Evolutionary conservation across 2,888 invertebrate species (phyloP).

Genomic region (Amiota communis): DNA sequence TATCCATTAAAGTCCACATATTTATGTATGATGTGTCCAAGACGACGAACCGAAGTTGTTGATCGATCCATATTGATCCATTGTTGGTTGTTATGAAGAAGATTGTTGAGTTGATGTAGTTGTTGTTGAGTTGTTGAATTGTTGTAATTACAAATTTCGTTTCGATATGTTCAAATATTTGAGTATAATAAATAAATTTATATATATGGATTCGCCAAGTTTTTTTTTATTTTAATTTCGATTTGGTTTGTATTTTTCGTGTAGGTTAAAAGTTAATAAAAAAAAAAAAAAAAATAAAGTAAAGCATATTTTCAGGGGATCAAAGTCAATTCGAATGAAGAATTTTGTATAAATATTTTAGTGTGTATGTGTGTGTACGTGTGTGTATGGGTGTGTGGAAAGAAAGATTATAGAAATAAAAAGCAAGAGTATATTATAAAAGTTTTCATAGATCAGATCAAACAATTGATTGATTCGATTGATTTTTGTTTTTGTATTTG

Average conservation of each 20-base stretch:
- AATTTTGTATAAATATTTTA: conserved; percentile 33
- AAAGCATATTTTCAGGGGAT: conserved; percentile 40
- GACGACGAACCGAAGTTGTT: too few relatives aligned
- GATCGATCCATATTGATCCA: too few relatives aligned
- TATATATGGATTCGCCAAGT: conserved; percentile 71
- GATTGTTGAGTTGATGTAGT: neutral
- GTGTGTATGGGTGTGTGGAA: conserved; percentile 35
- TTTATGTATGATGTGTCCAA: too few relatives aligned
- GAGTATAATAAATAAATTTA: conserved; percentile 48
- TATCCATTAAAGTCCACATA: too few relatives aligned
- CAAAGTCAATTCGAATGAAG: conserved; percentile 31
- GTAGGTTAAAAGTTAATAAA: conserved; percentile 35
- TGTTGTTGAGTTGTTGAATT: conserved; percentile 24
- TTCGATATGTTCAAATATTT: conserved; percentile 42
- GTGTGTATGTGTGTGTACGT: conserved; percentile 27
- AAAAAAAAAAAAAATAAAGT: conserved; percentile 40
- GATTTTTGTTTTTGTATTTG: conserved; percentile 48
- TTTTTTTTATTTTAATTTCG: conserved; percentile 44
- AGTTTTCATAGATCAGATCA: conserved; percentile 3
- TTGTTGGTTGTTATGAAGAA: too few relatives aligned
- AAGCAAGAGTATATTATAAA: conserved; percentile 3
- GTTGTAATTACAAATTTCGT: conserved; percentile 27
- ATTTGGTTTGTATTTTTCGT: conserved; percentile 41
- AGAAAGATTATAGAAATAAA: conserved; percentile 27
- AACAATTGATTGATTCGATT: conserved; percentile 35